Conservation (phyloP, 2,113 vertebrate species). For the Chaetops frenatus region DNA sequence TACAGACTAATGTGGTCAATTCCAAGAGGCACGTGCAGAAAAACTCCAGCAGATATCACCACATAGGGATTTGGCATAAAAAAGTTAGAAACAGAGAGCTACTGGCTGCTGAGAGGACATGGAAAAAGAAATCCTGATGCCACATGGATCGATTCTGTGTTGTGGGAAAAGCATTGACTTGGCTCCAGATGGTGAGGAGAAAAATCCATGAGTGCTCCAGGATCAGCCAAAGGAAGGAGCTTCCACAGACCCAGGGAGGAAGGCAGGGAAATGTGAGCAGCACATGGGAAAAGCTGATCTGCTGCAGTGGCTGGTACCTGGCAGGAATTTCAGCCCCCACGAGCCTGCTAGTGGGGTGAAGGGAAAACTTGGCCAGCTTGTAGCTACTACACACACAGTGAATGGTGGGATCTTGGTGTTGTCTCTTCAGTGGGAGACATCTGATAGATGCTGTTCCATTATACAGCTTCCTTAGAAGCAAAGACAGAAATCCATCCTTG, state of each 20-base stretch:
- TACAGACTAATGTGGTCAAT: background rate
- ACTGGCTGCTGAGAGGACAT: background rate
- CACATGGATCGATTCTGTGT: background rate
- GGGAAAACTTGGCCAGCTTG: background rate
- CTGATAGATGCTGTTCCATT: background rate
- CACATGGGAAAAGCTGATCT: background rate
- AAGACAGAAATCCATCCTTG: background rate
- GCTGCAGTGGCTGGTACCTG: background rate
- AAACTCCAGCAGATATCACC: background rate
- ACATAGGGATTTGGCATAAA: background rate
- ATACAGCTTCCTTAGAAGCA: background rate
- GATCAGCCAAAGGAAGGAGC: background rate
- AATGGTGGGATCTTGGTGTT: background rate
- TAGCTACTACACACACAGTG: accelerated
- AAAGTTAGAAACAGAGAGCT: background rate
- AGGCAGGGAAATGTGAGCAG: background rate
- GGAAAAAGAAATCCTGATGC: background rate
- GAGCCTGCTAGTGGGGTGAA: background rate
- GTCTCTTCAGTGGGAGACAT: accelerated
- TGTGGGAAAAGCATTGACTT: background rate
- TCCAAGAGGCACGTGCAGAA: background rate
- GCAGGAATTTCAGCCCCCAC: background rate
- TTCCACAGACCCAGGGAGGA: background rate
- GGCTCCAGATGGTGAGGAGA: background rate
- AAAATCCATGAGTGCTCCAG: background rate